phyloP scores from a whole-genome alignment of 2,797 vertebrate genomes.

The Muscicapa comitata region DNA sequence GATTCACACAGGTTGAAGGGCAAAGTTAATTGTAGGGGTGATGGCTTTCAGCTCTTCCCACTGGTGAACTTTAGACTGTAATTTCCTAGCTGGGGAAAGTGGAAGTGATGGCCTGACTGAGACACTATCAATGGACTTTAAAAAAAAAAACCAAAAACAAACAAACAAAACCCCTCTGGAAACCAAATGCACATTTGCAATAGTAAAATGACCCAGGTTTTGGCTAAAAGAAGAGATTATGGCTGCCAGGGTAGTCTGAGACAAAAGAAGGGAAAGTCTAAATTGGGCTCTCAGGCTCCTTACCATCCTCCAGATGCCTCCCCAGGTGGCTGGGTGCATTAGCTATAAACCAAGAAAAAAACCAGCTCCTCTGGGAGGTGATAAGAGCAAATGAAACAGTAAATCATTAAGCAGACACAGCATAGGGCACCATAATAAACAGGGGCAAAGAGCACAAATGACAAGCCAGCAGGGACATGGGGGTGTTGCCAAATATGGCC shows the following conservation, averaged over 20 bases:
- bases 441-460: not conserved
- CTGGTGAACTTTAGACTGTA: not conserved
- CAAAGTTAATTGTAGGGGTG: not conserved
- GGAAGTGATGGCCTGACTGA: not conserved
- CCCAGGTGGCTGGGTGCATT: not conserved
- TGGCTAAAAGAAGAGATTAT: not conserved
- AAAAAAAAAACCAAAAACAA: not conserved
- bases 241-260: not conserved
- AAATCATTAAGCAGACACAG: constrained; percentile 31
- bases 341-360: not conserved
- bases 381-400: not conserved
- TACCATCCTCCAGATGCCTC: not conserved
- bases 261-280: not conserved
- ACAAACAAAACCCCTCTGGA: not conserved
- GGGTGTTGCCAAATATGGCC: fast-evolving
- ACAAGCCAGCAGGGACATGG: fast-evolving
- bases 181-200: not conserved
- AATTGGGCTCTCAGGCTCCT: fast-evolving
- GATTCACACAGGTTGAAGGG: not conserved
- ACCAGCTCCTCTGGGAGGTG: not conserved
- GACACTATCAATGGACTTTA: not conserved
- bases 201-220: not conserved
- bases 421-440: not conserved
- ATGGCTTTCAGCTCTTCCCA: not conserved
- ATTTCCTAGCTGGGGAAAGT: not conserved